Conservation (phyloP, 2,797 vertebrate species). For the Threskiornis aethiopicus region DNA sequence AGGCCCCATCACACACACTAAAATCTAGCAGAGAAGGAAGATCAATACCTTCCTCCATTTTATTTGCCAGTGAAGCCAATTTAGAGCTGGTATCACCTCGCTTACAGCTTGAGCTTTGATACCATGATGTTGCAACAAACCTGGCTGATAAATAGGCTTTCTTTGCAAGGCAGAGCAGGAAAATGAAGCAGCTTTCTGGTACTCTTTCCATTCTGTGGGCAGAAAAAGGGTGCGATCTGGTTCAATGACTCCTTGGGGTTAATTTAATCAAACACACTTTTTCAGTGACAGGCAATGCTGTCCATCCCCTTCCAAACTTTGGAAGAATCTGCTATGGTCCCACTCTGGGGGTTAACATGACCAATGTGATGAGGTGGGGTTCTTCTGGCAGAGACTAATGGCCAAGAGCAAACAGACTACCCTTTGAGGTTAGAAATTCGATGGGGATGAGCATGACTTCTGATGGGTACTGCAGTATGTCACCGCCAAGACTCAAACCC, state of each 20-base stretch:
- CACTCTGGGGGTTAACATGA: background rate
- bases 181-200: background rate
- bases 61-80: background rate
- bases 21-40: background rate
- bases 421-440: background rate
- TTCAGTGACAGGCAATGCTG: background rate
- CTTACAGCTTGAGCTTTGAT: background rate
- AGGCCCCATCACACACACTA: background rate
- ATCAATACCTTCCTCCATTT: background rate
- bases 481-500: background rate
- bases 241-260: background rate
- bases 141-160: background rate
- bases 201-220: background rate
- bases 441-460: background rate
- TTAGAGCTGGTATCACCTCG: background rate
- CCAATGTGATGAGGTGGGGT: too few relatives aligned
- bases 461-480: background rate
- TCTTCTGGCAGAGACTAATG: background rate
- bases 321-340: background rate
- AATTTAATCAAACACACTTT: background rate
- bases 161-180: background rate
- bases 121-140: background rate
- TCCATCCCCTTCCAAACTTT: background rate
- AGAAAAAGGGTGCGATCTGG: background rate
- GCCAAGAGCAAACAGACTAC: background rate